Percentiles rank a stretch among this genome's conserved stretches.
phyloP scores from a whole-genome alignment of 2,888 invertebrate species.

The Drosophila falleni region DNA sequence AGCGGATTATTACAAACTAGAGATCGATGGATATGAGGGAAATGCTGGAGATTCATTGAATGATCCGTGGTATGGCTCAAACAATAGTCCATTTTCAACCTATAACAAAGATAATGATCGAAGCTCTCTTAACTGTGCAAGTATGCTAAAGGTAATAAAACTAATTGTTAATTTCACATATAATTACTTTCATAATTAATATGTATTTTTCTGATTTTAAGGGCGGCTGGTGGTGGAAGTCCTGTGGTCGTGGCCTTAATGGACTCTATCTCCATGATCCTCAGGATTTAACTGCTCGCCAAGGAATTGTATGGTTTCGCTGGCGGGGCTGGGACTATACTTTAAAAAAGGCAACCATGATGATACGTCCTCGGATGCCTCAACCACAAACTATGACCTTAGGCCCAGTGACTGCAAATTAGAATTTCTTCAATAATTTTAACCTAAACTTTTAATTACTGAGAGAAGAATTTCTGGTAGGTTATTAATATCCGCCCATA shows the following conservation, averaged over 20 bases:
- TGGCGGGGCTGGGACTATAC: slow-evolving; percentile 98
- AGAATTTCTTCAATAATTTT: slow-evolving; percentile 41
- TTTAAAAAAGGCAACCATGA: slow-evolving; percentile 94
- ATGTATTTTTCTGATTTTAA: slow-evolving; percentile 41
- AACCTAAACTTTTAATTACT: slow-evolving; percentile 39
- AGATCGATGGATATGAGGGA: slow-evolving; percentile 96
- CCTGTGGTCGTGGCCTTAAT: slow-evolving; percentile 95
- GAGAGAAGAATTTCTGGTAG: slow-evolving; percentile 53
- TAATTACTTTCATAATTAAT: background rate
- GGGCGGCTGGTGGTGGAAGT: slow-evolving; percentile 98
- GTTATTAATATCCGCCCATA: slow-evolving; percentile 58
- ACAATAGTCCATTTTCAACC: slow-evolving; percentile 96
- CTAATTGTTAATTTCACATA: too few species aligned
- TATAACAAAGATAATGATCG: slow-evolving; percentile 97
- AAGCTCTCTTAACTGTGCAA: slow-evolving; percentile 95
- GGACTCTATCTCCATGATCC: slow-evolving; percentile 95
- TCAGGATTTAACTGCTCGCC: slow-evolving; percentile 94
- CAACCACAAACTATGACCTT: slow-evolving; percentile 72
- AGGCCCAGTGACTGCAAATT: slow-evolving; percentile 68
- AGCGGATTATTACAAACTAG: slow-evolving; percentile 95
- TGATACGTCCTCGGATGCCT: slow-evolving; percentile 91
- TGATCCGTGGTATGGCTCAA: slow-evolving; percentile 97
- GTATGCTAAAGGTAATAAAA: slow-evolving; percentile 91
- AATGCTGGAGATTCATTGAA: slow-evolving; percentile 96
- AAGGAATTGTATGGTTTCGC: slow-evolving; percentile 98